phyloP scores from a whole-genome alignment of 2,113 vertebrate genomes.

The Ginglymostoma cirratum region DNA sequence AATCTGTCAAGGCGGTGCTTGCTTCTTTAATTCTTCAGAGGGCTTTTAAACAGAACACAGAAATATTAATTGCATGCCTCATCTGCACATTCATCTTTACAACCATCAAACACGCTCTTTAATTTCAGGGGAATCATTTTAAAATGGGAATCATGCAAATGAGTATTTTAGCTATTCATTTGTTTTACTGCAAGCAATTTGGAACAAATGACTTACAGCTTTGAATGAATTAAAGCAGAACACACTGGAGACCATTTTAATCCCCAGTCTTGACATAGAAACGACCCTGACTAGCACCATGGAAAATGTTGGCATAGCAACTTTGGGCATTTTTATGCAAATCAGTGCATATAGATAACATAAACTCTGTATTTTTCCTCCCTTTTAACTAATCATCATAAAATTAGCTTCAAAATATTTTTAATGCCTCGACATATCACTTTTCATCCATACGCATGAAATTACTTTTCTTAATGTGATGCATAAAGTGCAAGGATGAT shows the following conservation, averaged over 20 bases:
- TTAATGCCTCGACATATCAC: slow-evolving; percentile 88
- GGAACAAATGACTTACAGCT: slow-evolving; percentile 76
- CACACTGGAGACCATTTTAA: slow-evolving; percentile 77
- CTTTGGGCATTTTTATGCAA: slow-evolving; percentile 77
- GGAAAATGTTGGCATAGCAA: slow-evolving; percentile 79
- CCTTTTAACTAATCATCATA: slow-evolving; percentile 98
- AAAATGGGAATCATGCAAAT: slow-evolving; percentile 80
- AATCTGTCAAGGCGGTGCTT: slow-evolving; percentile 65
- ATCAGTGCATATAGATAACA: slow-evolving; percentile 76
- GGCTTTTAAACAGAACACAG: slow-evolving; percentile 67
- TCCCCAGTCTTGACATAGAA: slow-evolving; percentile 77
- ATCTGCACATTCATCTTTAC: slow-evolving; percentile 73
- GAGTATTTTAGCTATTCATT: slow-evolving; percentile 86
- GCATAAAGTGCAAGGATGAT: slow-evolving; percentile 86
- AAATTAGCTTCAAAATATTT: slow-evolving; percentile 98
- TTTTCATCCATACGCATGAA: slow-evolving; percentile 99
- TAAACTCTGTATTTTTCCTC: slow-evolving; percentile 67
- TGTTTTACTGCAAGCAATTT: slow-evolving; percentile 76
- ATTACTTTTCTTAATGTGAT: slow-evolving; percentile 94
- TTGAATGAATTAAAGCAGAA: slow-evolving; percentile 76
- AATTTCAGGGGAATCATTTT: slow-evolving; percentile 73
- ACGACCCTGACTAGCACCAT: slow-evolving; percentile 72
- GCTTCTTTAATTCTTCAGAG: slow-evolving; percentile 65
- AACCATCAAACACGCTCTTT: slow-evolving; percentile 66
- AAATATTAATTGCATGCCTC: slow-evolving; percentile 77